Evolutionary conservation across 2,113 vertebrate genomes (phyloP), one percentile per base, ranked within the genome.

Genomic region (Gobius niger): DNA sequence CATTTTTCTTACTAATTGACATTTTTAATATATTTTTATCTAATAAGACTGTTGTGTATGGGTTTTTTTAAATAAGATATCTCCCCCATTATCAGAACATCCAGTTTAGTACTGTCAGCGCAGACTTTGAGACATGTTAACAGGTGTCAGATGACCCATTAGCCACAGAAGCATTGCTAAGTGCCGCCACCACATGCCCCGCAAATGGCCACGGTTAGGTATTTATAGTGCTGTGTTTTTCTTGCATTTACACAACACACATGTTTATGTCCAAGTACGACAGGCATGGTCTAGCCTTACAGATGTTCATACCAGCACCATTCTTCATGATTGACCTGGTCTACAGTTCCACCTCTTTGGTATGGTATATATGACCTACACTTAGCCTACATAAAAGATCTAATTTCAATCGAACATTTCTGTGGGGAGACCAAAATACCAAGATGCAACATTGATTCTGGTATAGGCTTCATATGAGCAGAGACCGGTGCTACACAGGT

Each of bases 291-390:
- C 6, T 24, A 44, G 51, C 54, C 65, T 71, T 44, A 64, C 76
- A 65, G 76, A 73, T 75, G 47, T 11, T 62, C 18, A 47, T 49
- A 42, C 40, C 34, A 2, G 59, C 52, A 63, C 40, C 34, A 63
- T 49, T 34, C 47, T 18, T 57, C 73, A 50, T 40, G 44, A 42
- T n/a, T 60, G 44, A 47, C 56, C 47, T 47, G 57, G 69, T 81
- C 73, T 89, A 62, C 16, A 47, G 59, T 83, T 78, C 65, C 75
- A 34, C 13, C 15, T 15, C 9, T 53, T 65, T 81, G 73, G 56
- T 9, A 63, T 69, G 72, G 44, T 61, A 52, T 61, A 52, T 63
- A 52, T 59, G 62, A 24, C 50, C 18, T 62, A 5, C 57, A 60
- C 40, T 72, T 47, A 75, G 70, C 24, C 24, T 34, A 34, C 70